Conservation (phyloP, 2,797 vertebrate species). For the Pseudocheirus occidentalis region DNA sequence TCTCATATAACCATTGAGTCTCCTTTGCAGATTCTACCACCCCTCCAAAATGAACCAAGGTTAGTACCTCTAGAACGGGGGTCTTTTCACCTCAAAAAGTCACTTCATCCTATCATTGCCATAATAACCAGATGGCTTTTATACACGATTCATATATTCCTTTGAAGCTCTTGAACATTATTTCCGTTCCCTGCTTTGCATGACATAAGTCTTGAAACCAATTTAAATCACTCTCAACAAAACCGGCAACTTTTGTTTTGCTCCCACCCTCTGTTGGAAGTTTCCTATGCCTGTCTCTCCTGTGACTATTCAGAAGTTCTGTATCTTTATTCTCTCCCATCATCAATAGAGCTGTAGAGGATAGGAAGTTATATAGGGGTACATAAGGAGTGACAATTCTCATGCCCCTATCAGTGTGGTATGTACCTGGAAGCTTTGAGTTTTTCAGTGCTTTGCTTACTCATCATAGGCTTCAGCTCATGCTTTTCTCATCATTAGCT, state of each 20-base stretch:
- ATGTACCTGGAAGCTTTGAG: not conserved
- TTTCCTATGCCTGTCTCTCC: not conserved
- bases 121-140: not conserved
- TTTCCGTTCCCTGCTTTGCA: not conserved
- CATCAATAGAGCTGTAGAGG: not conserved
- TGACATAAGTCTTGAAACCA: not conserved
- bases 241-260: not conserved
- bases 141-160: not conserved
- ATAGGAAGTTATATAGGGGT: not conserved
- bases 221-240: not conserved
- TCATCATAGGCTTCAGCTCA: not conserved
- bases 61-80: not conserved
- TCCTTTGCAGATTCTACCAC: not conserved
- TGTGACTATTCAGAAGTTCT: not conserved
- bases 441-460: not conserved
- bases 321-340: not conserved
- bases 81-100: not conserved
- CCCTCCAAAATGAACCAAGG: not conserved
- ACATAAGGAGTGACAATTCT: not conserved
- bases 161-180: not conserved
- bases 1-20: not conserved
- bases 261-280: not conserved
- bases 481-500: not conserved
- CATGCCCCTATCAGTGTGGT: not conserved
- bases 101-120: not conserved